phyloP scores from a whole-genome alignment of 2,888 invertebrate genomes.

The Salpingus planirostris region DNA sequence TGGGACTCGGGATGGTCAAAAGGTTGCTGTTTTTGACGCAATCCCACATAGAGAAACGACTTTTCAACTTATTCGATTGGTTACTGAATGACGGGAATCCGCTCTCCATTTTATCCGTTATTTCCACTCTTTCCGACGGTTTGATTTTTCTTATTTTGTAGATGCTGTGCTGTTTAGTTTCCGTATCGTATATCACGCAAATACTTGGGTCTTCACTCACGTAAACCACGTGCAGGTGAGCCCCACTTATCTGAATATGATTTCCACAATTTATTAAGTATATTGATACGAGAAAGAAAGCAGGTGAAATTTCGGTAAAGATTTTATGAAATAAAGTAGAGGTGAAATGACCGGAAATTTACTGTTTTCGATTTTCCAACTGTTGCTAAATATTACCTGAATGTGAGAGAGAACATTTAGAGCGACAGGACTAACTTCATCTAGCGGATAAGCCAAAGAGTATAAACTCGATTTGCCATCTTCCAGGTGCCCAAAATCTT shows the following conservation, averaged over 20 bases:
- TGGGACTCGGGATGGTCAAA: constrained; percentile 28
- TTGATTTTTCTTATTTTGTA: constrained; percentile 70
- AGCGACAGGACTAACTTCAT: constrained; percentile 81
- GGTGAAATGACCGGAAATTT: no score
- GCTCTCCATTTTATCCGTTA: constrained; percentile 25
- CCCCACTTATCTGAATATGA: background rate
- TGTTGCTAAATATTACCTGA: constrained; percentile 55
- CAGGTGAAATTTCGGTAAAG: no score
- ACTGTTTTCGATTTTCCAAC: no score
- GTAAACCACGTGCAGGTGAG: constrained; percentile 54
- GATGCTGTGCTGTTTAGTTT: constrained; percentile 69
- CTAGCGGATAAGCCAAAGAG: constrained; percentile 80
- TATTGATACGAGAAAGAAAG: no score
- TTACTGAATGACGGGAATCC: constrained; percentile 6
- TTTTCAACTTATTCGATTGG: constrained; percentile 26
- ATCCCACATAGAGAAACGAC: constrained; percentile 33
- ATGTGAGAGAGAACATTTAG: constrained; percentile 55
- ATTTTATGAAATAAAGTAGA: no score
- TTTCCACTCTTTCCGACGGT: constrained; percentile 53
- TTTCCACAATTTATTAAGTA: no score
- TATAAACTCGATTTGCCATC: constrained; percentile 68
- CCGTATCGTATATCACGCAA: constrained; percentile 70
- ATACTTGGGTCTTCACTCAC: constrained; percentile 71
- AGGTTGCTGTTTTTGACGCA: constrained; percentile 23
- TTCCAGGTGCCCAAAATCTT: no score